Conservation (phyloP, 2,888 invertebrate genomes). For the Carabus problematicus region DNA sequence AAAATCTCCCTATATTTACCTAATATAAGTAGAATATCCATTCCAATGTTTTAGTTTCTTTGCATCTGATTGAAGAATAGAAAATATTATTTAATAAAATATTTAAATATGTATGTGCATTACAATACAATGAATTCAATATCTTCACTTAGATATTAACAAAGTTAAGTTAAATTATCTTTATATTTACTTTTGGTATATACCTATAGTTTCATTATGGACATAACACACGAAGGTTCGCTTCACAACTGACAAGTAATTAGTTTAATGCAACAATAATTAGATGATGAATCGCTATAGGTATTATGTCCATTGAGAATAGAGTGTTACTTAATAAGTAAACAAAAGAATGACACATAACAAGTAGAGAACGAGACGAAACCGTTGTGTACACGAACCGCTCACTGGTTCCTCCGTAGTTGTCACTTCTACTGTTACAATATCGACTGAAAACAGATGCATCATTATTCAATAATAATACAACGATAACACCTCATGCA, state of each 20-base stretch:
- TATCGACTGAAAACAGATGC: constrained; percentile 46
- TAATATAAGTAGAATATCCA: constrained; percentile 15
- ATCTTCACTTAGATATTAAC: constrained; percentile 8
- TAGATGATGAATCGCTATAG: too few species aligned
- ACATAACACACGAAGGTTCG: too few species aligned
- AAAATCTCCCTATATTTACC: constrained; percentile 27
- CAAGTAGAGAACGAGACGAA: constrained; percentile 28
- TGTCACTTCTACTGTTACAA: constrained; percentile 46
- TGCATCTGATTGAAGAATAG: constrained; percentile 35
- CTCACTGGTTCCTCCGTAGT: constrained; percentile 34
- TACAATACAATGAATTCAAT: not conserved
- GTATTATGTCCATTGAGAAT: not conserved
- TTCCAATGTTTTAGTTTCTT: constrained; percentile 22
- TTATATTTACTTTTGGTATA: constrained; percentile 10
- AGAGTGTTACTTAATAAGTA: constrained; percentile 6
- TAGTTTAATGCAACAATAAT: too few species aligned
- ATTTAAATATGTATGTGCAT: constrained; percentile 27
- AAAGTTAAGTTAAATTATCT: constrained; percentile 12
- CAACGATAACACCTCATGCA: not conserved
- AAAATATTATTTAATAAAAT: constrained; percentile 33
- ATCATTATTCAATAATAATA: not conserved
- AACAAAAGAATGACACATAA: constrained; percentile 33
- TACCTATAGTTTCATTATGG: not conserved
- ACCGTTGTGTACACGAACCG: constrained; percentile 10
- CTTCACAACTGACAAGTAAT: too few species aligned